Conservation (phyloP, 2,113 vertebrate species). For the Dicrurus megarhynchus region DNA sequence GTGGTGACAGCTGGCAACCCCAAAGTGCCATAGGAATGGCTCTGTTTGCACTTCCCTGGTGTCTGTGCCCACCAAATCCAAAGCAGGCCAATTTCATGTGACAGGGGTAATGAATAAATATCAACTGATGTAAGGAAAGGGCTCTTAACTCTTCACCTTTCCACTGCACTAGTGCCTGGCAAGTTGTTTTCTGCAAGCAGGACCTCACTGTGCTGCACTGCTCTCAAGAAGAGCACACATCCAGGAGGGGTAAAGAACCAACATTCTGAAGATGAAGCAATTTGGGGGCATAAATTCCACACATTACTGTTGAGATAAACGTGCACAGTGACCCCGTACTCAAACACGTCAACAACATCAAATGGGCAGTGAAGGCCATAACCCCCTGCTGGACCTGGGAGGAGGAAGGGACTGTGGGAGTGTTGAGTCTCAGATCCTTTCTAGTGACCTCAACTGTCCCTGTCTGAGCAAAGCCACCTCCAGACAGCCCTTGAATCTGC, state of each 20-base stretch:
- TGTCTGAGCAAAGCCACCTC: neutral
- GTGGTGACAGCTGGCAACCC: neutral
- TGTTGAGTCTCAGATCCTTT: neutral
- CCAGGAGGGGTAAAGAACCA: neutral
- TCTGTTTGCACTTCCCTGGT: neutral
- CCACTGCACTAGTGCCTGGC: no score
- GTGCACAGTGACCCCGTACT: neutral
- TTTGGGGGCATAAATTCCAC: neutral
- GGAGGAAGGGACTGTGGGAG: neutral
- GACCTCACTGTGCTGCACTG: neutral
- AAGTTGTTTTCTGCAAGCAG: neutral
- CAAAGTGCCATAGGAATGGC: neutral
- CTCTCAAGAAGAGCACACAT: neutral
- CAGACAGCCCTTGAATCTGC: neutral
- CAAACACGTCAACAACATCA: rapidly evolving
- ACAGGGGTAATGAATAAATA: neutral
- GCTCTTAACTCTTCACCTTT: neutral
- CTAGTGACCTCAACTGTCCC: neutral
- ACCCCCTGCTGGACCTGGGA: neutral
- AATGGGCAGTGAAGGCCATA: neutral
- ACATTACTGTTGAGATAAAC: neutral
- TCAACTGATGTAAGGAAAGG: neutral
- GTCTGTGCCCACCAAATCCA: neutral
- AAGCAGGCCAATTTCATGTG: neutral
- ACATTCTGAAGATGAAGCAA: neutral